Evolutionary conservation across 2,797 vertebrate species (phyloP), one percentile per base, ranked within the genome.

Genomic region (Acrossocheilus wenchowensis): DNA sequence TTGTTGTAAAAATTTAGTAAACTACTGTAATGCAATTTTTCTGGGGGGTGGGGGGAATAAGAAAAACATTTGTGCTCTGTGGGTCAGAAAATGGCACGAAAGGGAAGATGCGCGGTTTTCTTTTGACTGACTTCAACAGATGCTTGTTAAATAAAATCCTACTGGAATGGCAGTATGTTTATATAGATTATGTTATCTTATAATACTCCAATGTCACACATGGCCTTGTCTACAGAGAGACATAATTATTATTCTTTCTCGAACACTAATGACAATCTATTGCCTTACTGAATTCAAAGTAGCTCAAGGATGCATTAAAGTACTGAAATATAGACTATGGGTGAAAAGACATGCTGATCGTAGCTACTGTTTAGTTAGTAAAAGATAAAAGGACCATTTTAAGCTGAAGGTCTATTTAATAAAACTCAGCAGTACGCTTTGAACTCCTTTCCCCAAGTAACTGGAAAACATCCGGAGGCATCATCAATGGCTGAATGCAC

Each of bases 251-350:
- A 36, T 45, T 74, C 50, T 45, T 52, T 66, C 45, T 77, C 0
- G 6, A 66, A 12, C 36, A 23, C 48, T 3, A 7, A 11, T 26
- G 23, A 52, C 60, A 19, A 14, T 43, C 9, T 66, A 26, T 14
- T 52, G 34, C 54, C 41, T 75, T 78, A 19, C 43, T 78, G 62
- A 64, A 84, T 84, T 11, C 11, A 75, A 75, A 62, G 48, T 39
- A 68, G 21, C 45, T 68, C 43, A 84, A 66, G 83, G 45, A 85
- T 78, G 48, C 62, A 39, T 36, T 71, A 8, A 54, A 57, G n/a
- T 50, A 78, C 15, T 71, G 48, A 57, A 43, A 69, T 4, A 30
- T 34, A 83, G 52, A 48, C n/a, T 23, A 52, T 69, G 34, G 23
- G 9, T 68, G n/a, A 74, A n/a, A 83, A 73, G n/a, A 73, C 17